A percentile compares a stretch with the other conserved stretches of the same genome.
These are phyloP conservation scores for Acanthornis magna DNA, from an alignment of 2,797 vertebrate genomes.

Conservation along the genomic window DNA sequence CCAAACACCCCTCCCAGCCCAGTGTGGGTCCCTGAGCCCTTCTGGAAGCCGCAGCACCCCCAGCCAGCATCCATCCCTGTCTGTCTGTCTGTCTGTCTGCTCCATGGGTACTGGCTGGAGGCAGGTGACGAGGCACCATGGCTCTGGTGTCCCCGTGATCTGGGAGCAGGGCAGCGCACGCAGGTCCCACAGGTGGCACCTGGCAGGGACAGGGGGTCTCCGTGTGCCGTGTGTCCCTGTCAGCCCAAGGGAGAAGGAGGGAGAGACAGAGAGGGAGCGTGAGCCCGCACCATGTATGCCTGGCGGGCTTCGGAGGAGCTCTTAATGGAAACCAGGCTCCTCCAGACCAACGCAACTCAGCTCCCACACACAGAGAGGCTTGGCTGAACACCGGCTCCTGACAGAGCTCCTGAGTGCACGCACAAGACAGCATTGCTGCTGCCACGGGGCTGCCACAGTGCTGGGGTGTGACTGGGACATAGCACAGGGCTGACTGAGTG, in stretches of 20 bases:
- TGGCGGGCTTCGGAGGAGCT: background rate
- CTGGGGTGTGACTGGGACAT: background rate
- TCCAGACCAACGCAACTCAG: background rate
- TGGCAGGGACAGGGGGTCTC: background rate
- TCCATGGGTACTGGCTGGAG: background rate
- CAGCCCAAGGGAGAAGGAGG: background rate
- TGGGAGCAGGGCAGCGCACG: rapidly evolving
- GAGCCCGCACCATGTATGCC: background rate
- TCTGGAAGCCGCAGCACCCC: background rate
- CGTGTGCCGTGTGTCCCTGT: background rate
- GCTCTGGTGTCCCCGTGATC: rapidly evolving
- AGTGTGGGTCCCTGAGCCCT: background rate
- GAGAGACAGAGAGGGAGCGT: background rate
- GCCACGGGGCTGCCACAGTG: background rate
- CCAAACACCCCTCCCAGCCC: rapidly evolving
- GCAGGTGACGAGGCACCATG: rapidly evolving
- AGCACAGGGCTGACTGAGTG: background rate
- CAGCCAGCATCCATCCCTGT: rapidly evolving
- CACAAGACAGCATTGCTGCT: background rate
- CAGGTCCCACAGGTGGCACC: rapidly evolving
- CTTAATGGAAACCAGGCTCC: slow-evolving; percentile 42
- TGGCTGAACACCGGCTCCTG: background rate
- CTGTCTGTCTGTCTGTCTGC: rapidly evolving
- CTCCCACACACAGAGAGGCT: background rate
- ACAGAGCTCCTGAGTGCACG: background rate